Conservation (phyloP, 2,888 invertebrate genomes). For the Morinoia aosen region DNA sequence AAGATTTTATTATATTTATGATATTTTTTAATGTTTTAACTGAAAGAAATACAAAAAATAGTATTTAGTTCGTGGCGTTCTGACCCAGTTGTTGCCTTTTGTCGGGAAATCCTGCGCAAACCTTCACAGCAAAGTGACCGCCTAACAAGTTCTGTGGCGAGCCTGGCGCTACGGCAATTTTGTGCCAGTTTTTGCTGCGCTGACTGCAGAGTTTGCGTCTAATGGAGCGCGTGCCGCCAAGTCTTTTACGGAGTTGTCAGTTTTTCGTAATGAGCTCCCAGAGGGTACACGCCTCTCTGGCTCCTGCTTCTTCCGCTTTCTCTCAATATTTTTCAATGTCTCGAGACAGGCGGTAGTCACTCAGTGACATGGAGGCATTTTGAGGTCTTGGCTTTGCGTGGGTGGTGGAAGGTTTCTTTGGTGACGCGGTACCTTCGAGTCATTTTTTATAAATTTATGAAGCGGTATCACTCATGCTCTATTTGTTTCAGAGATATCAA, state of each 20-base stretch:
- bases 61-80: too few relatives aligned
- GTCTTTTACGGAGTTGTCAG: slow-evolving; percentile 27
- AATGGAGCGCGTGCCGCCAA: slow-evolving; percentile 35
- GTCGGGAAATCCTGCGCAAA: not conserved
- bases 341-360: not conserved
- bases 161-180: slow-evolving; percentile 1
- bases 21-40: too few relatives aligned
- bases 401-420: not conserved
- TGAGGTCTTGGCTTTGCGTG: not conserved
- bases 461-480: not conserved
- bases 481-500: not conserved
- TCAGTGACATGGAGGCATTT: not conserved
- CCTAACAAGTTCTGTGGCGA: not conserved
- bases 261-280: slow-evolving; percentile 30
- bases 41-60: too few relatives aligned
- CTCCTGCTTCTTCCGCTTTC: not conserved
- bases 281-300: not conserved
- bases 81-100: not conserved
- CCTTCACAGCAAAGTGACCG: not conserved
- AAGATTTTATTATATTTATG: too few relatives aligned
- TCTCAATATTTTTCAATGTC: not conserved
- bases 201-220: slow-evolving; percentile 27
- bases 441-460: not conserved
- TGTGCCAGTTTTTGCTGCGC: not conserved
- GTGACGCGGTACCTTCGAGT: not conserved